These are phyloP conservation scores for Lacerta bilineata DNA, from an alignment of 2,797 vertebrate species.

Conservation along the genomic window DNA sequence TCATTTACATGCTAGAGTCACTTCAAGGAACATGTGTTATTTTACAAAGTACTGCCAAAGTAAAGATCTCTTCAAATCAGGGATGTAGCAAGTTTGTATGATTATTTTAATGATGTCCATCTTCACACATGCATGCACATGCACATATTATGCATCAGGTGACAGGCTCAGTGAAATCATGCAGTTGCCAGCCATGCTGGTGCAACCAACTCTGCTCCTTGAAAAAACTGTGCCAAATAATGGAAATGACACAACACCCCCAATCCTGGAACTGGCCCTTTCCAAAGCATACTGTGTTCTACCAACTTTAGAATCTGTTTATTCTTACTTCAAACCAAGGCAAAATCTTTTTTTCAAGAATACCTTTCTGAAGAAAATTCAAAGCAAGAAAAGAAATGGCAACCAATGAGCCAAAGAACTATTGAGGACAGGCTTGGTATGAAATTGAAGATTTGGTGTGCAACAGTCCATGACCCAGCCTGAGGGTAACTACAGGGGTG, in stretches of 20 bases:
- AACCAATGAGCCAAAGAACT: neutral
- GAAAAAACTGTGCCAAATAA: neutral
- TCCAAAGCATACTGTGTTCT: neutral
- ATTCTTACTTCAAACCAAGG: neutral
- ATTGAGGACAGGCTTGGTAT: neutral
- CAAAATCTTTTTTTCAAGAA: neutral
- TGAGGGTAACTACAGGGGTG: neutral
- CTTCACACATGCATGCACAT: neutral
- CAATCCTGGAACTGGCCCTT: neutral
- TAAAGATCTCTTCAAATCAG: neutral
- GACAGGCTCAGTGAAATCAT: neutral
- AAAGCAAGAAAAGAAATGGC: neutral
- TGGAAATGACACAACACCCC: neutral
- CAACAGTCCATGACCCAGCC: neutral
- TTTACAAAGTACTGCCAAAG: neutral
- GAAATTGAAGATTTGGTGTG: neutral
- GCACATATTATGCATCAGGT: neutral
- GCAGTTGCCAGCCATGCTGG: neutral
- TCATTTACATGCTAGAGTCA: neutral
- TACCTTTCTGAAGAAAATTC: neutral
- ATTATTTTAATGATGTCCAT: neutral
- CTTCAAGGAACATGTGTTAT: neutral
- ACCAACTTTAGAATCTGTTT: neutral
- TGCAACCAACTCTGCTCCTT: neutral
- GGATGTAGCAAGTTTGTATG: neutral